Conservation (phyloP, 92 coral and sea anemone genomes). For the Palythoa grandis region DNA sequence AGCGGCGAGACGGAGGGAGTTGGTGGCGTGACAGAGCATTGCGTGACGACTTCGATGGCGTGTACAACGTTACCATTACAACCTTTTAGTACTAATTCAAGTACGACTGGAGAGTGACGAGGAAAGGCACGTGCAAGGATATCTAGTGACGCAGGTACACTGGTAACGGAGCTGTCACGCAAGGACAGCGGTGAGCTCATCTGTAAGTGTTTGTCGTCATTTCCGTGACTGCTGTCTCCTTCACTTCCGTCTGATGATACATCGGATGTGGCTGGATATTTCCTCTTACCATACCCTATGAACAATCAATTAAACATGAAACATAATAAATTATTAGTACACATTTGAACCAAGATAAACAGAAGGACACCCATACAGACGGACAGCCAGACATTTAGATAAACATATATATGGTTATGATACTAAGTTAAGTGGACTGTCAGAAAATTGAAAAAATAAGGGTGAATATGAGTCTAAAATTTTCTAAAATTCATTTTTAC, state of each 20-base stretch:
- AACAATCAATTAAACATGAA: not conserved
- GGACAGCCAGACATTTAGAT: not conserved
- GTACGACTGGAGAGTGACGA: conserved; percentile 63
- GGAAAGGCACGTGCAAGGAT: conserved; percentile 88
- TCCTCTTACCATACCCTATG: conserved; percentile 29
- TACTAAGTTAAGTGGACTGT: no score
- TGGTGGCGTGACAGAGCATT: conserved; percentile 60
- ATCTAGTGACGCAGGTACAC: conserved; percentile 78
- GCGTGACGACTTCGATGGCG: conserved; percentile 89
- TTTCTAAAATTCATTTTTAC: no score
- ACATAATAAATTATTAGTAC: not conserved
- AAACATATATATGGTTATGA: not conserved
- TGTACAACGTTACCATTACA: conserved; percentile 92
- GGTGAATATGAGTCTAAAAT: no score
- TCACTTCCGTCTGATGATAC: conserved; percentile 43
- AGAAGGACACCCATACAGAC: not conserved
- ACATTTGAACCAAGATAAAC: not conserved
- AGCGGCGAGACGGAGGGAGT: conserved; percentile 45
- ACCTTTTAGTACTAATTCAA: conserved; percentile 87
- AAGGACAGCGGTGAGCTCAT: conserved; percentile 71
- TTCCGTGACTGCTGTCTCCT: conserved; percentile 25
- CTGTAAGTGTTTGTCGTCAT: conserved; percentile 52
- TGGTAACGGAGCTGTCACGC: conserved; percentile 58
- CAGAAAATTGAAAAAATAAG: no score
- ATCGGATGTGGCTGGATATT: conserved; percentile 12